A percentile compares a stretch with the other conserved stretches of the same genome.
These are phyloP conservation scores for Ecliptopera silaceata DNA, from an alignment of 2,888 invertebrate species.

Conservation along the genomic window DNA sequence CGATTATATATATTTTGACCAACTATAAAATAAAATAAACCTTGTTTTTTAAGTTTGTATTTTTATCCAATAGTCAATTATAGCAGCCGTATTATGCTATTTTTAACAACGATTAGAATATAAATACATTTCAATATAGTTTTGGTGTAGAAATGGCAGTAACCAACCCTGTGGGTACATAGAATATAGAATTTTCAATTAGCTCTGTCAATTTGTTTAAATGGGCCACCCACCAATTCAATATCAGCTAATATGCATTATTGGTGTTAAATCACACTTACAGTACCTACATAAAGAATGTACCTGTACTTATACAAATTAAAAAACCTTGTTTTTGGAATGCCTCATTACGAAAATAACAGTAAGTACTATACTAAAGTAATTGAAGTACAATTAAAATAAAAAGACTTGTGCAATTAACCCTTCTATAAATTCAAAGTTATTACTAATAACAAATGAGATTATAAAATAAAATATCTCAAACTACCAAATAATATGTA, in stretches of 20 bases:
- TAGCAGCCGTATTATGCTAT: not conserved
- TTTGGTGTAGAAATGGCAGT: conserved; percentile 1
- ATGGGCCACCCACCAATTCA: not conserved
- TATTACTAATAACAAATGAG: not conserved
- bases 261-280: too few species aligned
- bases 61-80: not conserved
- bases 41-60: not conserved
- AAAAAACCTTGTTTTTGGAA: too few species aligned
- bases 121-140: not conserved
- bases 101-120: not conserved
- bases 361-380: too few species aligned
- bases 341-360: too few species aligned
- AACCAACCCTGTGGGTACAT: not conserved
- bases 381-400: too few species aligned
- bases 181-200: not conserved
- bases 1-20: too few species aligned
- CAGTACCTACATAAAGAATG: too few species aligned
- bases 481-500: not conserved
- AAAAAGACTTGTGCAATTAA: too few species aligned
- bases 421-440: too few species aligned
- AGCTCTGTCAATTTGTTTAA: not conserved
- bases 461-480: not conserved
- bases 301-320: too few species aligned
- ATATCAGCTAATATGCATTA: too few species aligned
- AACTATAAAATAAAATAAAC: not conserved